phyloP scores from a whole-genome alignment of 2,797 vertebrate species.

The Chloroceryle inda region DNA sequence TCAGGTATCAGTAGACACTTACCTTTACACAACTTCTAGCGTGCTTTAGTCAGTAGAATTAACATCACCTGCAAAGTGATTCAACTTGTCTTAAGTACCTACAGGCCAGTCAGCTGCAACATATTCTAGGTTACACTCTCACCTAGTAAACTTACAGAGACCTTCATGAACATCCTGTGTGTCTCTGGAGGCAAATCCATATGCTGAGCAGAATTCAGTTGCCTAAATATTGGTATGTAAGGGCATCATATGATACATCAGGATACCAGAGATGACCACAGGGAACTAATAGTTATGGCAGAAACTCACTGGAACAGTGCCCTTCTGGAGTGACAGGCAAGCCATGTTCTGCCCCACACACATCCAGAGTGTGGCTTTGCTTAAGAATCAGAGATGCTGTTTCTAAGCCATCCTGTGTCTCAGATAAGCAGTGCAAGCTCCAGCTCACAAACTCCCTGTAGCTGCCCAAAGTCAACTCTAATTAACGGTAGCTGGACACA shows the following conservation, averaged over 20 bases:
- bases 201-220: not conserved
- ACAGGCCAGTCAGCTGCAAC: not conserved
- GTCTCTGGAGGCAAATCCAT: not conserved
- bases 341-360: not conserved
- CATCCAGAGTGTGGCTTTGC: not conserved
- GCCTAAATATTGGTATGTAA: not conserved
- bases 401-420: not conserved
- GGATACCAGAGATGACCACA: not conserved
- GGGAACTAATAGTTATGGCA: not conserved
- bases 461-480: not conserved
- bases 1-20: not conserved
- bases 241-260: too few species aligned
- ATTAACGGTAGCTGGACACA: not conserved
- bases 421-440: not conserved
- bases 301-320: not conserved
- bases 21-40: not conserved
- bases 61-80: not conserved
- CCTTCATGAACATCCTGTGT: not conserved
- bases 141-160: not conserved
- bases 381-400: not conserved
- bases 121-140: not conserved
- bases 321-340: not conserved
- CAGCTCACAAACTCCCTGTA: not conserved
- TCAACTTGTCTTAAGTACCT: accelerated
- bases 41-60: not conserved